phyloP scores from a whole-genome alignment of 2,888 invertebrate species.

The Acronicta alni region DNA sequence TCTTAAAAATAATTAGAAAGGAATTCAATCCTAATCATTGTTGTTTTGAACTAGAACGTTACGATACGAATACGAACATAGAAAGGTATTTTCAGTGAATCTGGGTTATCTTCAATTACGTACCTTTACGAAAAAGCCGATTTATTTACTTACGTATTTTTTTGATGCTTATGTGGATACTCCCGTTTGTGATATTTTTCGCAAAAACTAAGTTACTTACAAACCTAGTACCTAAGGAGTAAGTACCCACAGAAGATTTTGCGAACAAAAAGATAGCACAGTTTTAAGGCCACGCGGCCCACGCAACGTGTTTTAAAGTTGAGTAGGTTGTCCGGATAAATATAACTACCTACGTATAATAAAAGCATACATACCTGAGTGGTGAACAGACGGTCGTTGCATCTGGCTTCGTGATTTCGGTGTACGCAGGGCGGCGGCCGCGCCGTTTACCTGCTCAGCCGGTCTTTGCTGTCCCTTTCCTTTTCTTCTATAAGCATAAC shows the following conservation, averaged over 20 bases:
- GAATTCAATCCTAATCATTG: slow-evolving; percentile 16
- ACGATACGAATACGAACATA: too few relatives aligned
- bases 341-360: slow-evolving; percentile 29
- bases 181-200: background rate
- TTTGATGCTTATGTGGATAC: too few relatives aligned
- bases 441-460: slow-evolving; percentile 74
- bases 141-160: too few relatives aligned
- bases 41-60: too few relatives aligned
- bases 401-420: slow-evolving; percentile 76
- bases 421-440: slow-evolving; percentile 65
- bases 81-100: too few relatives aligned
- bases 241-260: slow-evolving; percentile 15
- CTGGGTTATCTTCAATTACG: background rate
- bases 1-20: slow-evolving; percentile 21
- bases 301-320: slow-evolving; percentile 44
- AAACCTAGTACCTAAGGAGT: slow-evolving; percentile 3
- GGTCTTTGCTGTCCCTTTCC: slow-evolving; percentile 69
- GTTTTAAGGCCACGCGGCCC: slow-evolving; percentile 46
- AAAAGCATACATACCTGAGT: slow-evolving; percentile 49
- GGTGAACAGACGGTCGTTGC: slow-evolving; percentile 67
- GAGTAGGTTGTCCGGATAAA: slow-evolving; percentile 38
- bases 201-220: background rate
- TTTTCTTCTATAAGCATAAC: slow-evolving; percentile 43
- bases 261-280: slow-evolving; percentile 27
- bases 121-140: too few relatives aligned